Evolutionary conservation across 2,797 vertebrate species (phyloP), one percentile per base, ranked within the genome.

Genomic region (Acipenser oxyrinchus): DNA sequence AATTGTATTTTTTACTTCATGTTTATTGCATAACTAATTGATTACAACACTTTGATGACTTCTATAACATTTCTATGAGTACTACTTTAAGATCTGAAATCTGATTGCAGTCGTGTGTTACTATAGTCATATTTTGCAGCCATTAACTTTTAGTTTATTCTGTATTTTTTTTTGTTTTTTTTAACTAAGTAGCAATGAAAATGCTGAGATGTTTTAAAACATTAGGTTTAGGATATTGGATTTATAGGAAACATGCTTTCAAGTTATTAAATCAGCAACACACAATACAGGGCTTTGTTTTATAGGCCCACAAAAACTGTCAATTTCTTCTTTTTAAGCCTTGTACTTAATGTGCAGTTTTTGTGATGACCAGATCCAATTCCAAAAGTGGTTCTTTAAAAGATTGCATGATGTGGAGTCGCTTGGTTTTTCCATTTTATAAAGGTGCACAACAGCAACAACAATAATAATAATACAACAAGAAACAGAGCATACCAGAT

Each of bases 331-430:
- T 72, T 69, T 64, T 58, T 67, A 62, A 63, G 37, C 12, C 69
- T 65, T 53, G 53, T 70, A 62, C 58, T 62, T 66, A 63, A 72
- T 49, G 23, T 58, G 55, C 55, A 58, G 7, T 57, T 7, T 64
- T 74, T 66, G 74, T 74, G 63, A 72, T 73, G 68, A 64, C 64
- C 15, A 37, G 64, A 70, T 58, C 50, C 67, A 77, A 73, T 75
- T 63, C 58, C 65, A 74, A 71, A 68, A 72, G 71, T 77, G 70
- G 70, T 72, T 73, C 63, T 75, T 71, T 74, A 72, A 64, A 66
- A 71, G 68, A 74, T 73, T 76, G 71, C 15, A 18, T 18, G 15
- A 18, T 18, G 15, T 18, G 15, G 15, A 18, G 15, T 18, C 15
- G 15, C 15, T 18, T 18, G 15, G 15, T 18, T 18, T 18, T 18